Conservation (phyloP, 53 echinoderm and acorn worm genomes). For the Astropecten irregularis region DNA sequence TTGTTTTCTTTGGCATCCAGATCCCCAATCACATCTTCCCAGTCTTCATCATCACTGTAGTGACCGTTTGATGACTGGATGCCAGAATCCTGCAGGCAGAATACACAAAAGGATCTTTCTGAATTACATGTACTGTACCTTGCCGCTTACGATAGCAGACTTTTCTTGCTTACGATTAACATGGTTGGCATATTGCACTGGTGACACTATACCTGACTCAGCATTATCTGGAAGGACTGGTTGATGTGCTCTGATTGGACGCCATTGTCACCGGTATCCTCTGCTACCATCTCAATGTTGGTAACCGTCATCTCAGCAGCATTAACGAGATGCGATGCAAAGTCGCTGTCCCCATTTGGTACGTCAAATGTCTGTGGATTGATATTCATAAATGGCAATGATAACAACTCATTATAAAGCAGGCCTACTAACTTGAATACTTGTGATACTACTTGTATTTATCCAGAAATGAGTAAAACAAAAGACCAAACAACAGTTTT, state of each 20-base stretch:
- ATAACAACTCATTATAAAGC: too few species aligned
- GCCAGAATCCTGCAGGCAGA: slow-evolving; percentile 10
- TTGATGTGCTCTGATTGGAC: slow-evolving; percentile 4
- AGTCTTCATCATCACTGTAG: slow-evolving; percentile 85
- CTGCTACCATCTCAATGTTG: slow-evolving; percentile 83
- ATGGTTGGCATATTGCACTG: too few species aligned
- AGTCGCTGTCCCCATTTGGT: slow-evolving; percentile 57
- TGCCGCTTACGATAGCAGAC: too few species aligned
- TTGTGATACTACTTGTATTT: too few species aligned
- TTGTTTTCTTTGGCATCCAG: slow-evolving; percentile 47
- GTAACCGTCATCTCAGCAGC: slow-evolving; percentile 86
- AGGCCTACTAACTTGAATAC: too few species aligned
- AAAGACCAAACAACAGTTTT: too few species aligned
- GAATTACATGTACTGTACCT: too few species aligned
- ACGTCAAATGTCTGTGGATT: slow-evolving; percentile 84
- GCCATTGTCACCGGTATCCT: slow-evolving; percentile 23
- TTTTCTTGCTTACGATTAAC: too few species aligned
- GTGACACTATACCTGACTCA: slow-evolving; percentile 36
- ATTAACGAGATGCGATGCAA: slow-evolving; percentile 74
- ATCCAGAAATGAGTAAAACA: too few species aligned
- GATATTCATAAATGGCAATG: background rate
- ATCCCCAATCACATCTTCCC: slow-evolving; percentile 78
- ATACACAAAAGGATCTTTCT: background rate
- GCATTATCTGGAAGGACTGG: slow-evolving; percentile 45
- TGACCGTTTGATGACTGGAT: background rate